These are phyloP conservation scores for Notamacropus eugenii DNA, from an alignment of 2,797 vertebrate species.

Conservation along the genomic window DNA sequence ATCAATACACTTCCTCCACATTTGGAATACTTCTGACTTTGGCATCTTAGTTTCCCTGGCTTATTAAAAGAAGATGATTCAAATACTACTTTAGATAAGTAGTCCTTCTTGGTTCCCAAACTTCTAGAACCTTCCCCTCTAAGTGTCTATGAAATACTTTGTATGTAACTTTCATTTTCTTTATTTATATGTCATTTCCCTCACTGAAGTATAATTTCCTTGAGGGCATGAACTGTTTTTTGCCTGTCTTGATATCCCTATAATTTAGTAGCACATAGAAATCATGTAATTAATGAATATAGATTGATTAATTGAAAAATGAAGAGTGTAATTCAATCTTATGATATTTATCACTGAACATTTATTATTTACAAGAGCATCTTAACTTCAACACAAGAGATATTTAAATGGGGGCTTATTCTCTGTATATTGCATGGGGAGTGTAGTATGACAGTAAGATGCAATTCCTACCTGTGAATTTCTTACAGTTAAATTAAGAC, in stretches of 20 bases:
- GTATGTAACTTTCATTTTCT: background rate
- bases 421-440: background rate
- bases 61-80: background rate
- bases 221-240: background rate
- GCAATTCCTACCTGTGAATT: background rate
- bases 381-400: constrained; percentile 29
- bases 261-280: background rate
- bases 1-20: background rate
- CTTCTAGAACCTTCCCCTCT: background rate
- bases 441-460: background rate
- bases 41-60: background rate
- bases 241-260: background rate
- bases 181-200: background rate
- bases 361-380: constrained; percentile 2
- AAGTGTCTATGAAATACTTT: background rate
- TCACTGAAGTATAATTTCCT: background rate
- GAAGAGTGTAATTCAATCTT: background rate
- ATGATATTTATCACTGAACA: background rate
- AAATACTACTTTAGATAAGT: background rate
- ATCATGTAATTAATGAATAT: background rate
- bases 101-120: background rate
- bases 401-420: background rate
- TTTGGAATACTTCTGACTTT: background rate
- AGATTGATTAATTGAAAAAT: constrained; percentile 2
- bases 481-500: constrained; percentile 19